Conservation (phyloP, 2,888 invertebrate genomes). For the Apoda limacodes region DNA sequence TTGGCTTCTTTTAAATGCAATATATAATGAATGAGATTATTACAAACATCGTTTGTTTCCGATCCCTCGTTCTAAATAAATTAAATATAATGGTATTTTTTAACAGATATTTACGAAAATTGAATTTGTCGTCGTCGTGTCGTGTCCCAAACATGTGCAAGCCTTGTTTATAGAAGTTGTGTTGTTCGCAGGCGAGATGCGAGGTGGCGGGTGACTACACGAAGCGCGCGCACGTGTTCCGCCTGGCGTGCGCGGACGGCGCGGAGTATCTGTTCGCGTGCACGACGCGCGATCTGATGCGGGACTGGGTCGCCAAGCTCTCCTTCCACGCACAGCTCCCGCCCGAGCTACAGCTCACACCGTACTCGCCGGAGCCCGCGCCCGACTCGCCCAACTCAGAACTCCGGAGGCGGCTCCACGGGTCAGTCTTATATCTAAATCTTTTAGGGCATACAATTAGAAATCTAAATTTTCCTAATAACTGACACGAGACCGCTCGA, state of each 20-base stretch:
- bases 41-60: too few species aligned
- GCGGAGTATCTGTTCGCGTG: constrained; percentile 94
- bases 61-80: too few species aligned
- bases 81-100: too few species aligned
- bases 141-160: constrained; percentile 15
- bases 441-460: too few species aligned
- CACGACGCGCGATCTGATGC: constrained; percentile 77
- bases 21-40: too few species aligned
- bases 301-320: constrained; percentile 93
- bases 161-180: too few species aligned
- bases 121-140: too few species aligned
- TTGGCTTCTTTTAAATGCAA: too few species aligned
- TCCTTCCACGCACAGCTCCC: constrained; percentile 93
- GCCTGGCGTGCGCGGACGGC: constrained; percentile 88
- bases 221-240: constrained; percentile 94
- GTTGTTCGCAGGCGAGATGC: constrained; percentile 78
- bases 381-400: constrained; percentile 66
- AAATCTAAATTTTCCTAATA: too few species aligned
- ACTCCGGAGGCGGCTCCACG: constrained; percentile 39
- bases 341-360: constrained; percentile 88
- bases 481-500: too few species aligned
- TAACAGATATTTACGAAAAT: too few species aligned
- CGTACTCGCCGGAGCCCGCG: constrained; percentile 74
- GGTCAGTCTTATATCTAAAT: too few species aligned
- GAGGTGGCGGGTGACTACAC: constrained; percentile 93